Base-by-base conservation (phyloP, 1,140 invertebrate genomes). In the Caenorhabditis latens region DNA sequence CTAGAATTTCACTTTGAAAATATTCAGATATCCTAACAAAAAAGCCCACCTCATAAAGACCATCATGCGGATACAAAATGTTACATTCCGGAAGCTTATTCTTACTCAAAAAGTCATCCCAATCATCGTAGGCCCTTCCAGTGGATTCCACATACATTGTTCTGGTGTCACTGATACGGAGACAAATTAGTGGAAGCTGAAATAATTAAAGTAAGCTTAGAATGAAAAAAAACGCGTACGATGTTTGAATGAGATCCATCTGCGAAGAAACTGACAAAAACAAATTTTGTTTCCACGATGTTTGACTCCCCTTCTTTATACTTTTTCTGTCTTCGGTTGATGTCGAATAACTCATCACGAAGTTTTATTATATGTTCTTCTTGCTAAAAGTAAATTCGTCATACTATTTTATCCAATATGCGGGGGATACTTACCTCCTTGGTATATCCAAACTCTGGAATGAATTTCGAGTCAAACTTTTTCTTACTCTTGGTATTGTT, bases 211-310 rank as follows among this genome's bases (percentile, higher is more conserved):
- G 4, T 16, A 46, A 40, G 0, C 13, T 65, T 13, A 0, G 40
- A 40, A 1, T 65, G 9, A 0, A 40, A 8, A 16, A 13, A 16
- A 53, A 53, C 16, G 11, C 40, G 46, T 14, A 79, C 71, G 11
- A 79, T 79, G 14, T 79, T 79, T 9, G 71, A 79, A 53, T 79
- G 71, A 2, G 71, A 48, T 24, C 71, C 71, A 24, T 79, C 71
- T 50, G 71, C 71, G 11, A 79, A 79, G 46, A 79, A 79, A 24
- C 71, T 79, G n/a, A 79, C 40, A n/a, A 79, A 79, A 19, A 50
- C 71, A 24, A 79, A 79, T n/a, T 79, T 79, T 6, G 71, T 79
- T 24, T 79, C 71, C n/a, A 79, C 71, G 24, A 79, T 79, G n/a
- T 50, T 79, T 0, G 71, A 50, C 14, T 79, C 71, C 4, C 71